A percentile compares a stretch with the other conserved stretches of the same genome.
phyloP scores from a whole-genome alignment of 2,113 vertebrate genomes.

The Burhinus bistriatus region DNA sequence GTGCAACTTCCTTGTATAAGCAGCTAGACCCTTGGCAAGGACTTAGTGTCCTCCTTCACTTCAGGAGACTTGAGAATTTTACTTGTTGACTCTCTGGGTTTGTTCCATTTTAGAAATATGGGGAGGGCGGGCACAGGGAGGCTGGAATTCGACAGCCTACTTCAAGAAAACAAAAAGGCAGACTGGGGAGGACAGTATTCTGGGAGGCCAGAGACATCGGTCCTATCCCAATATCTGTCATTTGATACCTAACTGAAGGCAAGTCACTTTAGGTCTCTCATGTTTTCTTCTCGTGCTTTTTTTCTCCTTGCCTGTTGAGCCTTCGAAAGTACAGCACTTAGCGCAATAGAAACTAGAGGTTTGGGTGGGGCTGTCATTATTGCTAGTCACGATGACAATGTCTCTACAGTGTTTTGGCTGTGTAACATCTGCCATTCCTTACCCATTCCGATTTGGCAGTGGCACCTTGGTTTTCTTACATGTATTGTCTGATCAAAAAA shows the following conservation, averaged over 20 bases:
- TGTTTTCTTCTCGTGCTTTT: neutral
- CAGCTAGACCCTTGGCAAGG: neutral
- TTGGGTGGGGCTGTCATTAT: neutral
- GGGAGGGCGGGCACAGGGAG: neutral
- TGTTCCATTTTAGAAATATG: slow-evolving; percentile 12
- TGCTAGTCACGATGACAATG: neutral
- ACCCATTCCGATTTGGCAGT: neutral
- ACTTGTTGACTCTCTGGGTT: slow-evolving; percentile 20
- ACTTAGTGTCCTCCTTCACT: neutral
- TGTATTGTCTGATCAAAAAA: neutral
- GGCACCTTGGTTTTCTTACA: neutral
- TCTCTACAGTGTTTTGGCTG: neutral
- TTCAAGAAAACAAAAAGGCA: neutral
- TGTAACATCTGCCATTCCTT: neutral
- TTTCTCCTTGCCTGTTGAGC: neutral
- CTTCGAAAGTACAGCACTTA: neutral
- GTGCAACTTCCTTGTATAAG: neutral
- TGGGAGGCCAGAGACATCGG: neutral
- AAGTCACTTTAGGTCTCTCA: neutral
- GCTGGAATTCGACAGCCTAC: neutral
- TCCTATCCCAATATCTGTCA: neutral
- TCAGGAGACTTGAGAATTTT: neutral
- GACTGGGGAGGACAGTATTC: neutral
- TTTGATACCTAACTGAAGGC: neutral
- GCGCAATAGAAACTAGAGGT: neutral